Percentiles rank a stretch among this genome's conserved stretches.
Conservation (phyloP, 2,888 invertebrate species). For the Carabus problematicus region DNA sequence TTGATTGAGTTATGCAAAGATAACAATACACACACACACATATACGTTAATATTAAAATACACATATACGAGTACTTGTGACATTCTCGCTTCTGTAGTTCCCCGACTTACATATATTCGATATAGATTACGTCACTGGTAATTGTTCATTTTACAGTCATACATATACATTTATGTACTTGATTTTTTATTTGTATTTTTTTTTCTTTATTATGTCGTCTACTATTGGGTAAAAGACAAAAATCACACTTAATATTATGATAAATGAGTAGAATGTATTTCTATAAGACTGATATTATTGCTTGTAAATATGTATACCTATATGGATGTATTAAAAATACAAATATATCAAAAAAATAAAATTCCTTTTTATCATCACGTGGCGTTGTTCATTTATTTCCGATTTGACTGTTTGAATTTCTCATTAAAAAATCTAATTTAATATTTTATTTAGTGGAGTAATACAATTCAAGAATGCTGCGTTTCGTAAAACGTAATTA, state of each 20-base stretch:
- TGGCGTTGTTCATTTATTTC: too few relatives aligned
- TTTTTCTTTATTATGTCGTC: not conserved
- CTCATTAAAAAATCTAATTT: too few relatives aligned
- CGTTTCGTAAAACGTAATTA: too few relatives aligned
- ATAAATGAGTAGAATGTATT: constrained; percentile 31
- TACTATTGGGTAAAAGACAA: constrained; percentile 5
- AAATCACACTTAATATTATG: constrained; percentile 8
- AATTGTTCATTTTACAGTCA: not conserved
- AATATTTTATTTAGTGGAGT: too few relatives aligned
- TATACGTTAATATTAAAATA: not conserved
- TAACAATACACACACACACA: not conserved
- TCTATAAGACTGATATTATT: constrained; percentile 37
- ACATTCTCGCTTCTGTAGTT: constrained; percentile 10
- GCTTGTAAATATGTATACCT: constrained; percentile 34
- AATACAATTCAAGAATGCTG: too few relatives aligned
- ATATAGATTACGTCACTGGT: constrained; percentile 12
- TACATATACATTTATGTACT: not conserved
- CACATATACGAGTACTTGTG: constrained; percentile 12
- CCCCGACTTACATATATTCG: not conserved
- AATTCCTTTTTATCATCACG: too few relatives aligned
- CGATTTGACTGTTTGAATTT: too few relatives aligned
- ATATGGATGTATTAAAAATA: too few relatives aligned
- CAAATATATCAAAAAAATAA: too few relatives aligned
- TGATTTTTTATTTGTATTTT: not conserved
- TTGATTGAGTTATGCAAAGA: not conserved